Evolutionary conservation across 2,888 invertebrate genomes (phyloP).

Genomic region (Stenichneumon culpator): DNA sequence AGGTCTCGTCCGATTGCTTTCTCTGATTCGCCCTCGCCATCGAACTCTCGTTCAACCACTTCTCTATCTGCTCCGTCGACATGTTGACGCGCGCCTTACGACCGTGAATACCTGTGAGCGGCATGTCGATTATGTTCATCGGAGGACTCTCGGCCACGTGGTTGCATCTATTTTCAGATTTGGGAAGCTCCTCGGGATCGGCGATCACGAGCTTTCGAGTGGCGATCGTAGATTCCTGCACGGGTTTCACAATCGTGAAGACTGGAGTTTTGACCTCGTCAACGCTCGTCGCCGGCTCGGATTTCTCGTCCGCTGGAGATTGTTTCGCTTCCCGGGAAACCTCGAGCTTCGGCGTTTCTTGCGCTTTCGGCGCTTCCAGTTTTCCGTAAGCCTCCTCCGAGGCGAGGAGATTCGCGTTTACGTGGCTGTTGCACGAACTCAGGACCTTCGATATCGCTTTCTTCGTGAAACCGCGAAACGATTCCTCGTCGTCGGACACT

Average conservation of each 20-base stretch:
- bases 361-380: slow-evolving; percentile 57
- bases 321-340: slow-evolving; percentile 51
- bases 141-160: slow-evolving; percentile 67
- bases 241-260: slow-evolving; percentile 39
- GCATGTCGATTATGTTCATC: slow-evolving; percentile 78
- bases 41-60: slow-evolving; percentile 88
- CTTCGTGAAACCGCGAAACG: slow-evolving; percentile 84
- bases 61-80: slow-evolving; percentile 90
- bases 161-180: slow-evolving; percentile 69
- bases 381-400: slow-evolving; percentile 73
- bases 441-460: slow-evolving; percentile 80
- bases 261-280: neutral
- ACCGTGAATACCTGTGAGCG: slow-evolving; percentile 80
- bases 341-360: slow-evolving; percentile 57
- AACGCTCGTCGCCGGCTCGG: slow-evolving; percentile 8
- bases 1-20: slow-evolving; percentile 81
- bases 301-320: slow-evolving; percentile 15
- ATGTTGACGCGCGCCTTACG: slow-evolving; percentile 89
- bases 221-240: slow-evolving; percentile 26
- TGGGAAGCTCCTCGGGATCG: slow-evolving; percentile 42
- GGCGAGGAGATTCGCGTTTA: slow-evolving; percentile 74
- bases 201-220: slow-evolving; percentile 36
- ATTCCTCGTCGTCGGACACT: slow-evolving; percentile 86
- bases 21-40: slow-evolving; percentile 84
- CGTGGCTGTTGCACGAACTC: slow-evolving; percentile 77